Evolutionary conservation across 2,113 vertebrate genomes (phyloP).

Genomic region (Ariopsis seemanni): DNA sequence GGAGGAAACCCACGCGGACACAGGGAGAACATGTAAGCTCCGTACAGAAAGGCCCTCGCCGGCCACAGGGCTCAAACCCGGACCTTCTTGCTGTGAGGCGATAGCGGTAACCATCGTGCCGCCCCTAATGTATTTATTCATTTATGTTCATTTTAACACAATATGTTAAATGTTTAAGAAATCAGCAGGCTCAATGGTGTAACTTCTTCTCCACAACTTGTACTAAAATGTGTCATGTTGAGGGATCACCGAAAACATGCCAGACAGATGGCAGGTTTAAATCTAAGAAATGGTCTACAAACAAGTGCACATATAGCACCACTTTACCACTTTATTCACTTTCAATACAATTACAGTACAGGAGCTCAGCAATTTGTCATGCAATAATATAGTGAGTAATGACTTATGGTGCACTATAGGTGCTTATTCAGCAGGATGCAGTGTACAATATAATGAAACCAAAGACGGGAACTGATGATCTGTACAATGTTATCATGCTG

Average conservation of each 20-base stretch:
- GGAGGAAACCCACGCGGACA: too few species aligned
- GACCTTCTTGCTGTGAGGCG: too few species aligned
- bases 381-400: slow-evolving; percentile 31
- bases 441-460: background rate
- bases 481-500: background rate
- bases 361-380: slow-evolving; percentile 6
- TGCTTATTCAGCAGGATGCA: slow-evolving; percentile 31
- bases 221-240: slow-evolving; percentile 6
- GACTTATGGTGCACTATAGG: slow-evolving; percentile 11
- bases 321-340: background rate
- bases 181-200: background rate
- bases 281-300: background rate
- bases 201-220: background rate
- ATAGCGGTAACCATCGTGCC: too few species aligned
- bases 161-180: slow-evolving; percentile 8
- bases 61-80: too few species aligned
- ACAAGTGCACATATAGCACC: background rate
- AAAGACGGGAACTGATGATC: slow-evolving; percentile 14
- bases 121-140: background rate
- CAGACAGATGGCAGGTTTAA: background rate
- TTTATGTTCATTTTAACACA: background rate
- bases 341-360: slow-evolving; percentile 17
- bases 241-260: background rate
- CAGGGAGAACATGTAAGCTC: too few species aligned
- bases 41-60: too few species aligned